These are phyloP conservation scores for Turritopsis dohrnii DNA, from an alignment of 30 jellyfish, hydroid and myxozoan genomes.

Conservation along the genomic window DNA sequence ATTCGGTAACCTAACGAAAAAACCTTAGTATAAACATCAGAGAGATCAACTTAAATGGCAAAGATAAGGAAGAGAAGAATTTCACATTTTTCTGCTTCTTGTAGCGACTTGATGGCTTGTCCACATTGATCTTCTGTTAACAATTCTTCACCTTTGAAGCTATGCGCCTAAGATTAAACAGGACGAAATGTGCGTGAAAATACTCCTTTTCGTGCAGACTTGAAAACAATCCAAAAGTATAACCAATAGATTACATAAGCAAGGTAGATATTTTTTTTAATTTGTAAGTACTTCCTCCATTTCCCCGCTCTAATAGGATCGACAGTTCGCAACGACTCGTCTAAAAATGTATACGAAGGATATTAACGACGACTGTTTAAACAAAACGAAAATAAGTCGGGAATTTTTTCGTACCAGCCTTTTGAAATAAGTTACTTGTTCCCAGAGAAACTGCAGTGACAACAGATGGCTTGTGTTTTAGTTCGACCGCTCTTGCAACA, in stretches of 20 bases:
- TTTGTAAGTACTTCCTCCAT: slow-evolving; percentile 88
- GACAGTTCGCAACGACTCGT: slow-evolving; percentile 51
- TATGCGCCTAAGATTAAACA: slow-evolving; percentile 60
- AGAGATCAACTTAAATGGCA: background rate
- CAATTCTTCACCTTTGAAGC: slow-evolving; percentile 78
- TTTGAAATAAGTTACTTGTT: slow-evolving; percentile 69
- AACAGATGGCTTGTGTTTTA: slow-evolving; percentile 82
- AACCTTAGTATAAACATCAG: background rate
- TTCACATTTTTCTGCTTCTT: slow-evolving; percentile 89
- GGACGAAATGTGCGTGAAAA: too few relatives aligned
- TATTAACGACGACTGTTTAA: background rate
- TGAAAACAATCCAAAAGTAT: too few relatives aligned
- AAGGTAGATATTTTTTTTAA: slow-evolving; percentile 74
- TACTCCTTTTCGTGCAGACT: too few relatives aligned
- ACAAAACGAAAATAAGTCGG: background rate
- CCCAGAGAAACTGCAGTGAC: slow-evolving; percentile 92
- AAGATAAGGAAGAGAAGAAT: background rate
- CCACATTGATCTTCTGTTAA: slow-evolving; percentile 93
- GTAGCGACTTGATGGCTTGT: slow-evolving; percentile 79
- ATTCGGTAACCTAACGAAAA: slow-evolving; percentile 50
- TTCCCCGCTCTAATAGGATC: slow-evolving; percentile 83
- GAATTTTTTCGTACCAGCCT: slow-evolving; percentile 58
- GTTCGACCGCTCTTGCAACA: slow-evolving; percentile 91
- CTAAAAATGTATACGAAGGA: slow-evolving; percentile 20
- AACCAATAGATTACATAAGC: slow-evolving; percentile 71